These are phyloP conservation scores for Columba livia DNA, from an alignment of 2,113 vertebrate species.

Conservation along the genomic window DNA sequence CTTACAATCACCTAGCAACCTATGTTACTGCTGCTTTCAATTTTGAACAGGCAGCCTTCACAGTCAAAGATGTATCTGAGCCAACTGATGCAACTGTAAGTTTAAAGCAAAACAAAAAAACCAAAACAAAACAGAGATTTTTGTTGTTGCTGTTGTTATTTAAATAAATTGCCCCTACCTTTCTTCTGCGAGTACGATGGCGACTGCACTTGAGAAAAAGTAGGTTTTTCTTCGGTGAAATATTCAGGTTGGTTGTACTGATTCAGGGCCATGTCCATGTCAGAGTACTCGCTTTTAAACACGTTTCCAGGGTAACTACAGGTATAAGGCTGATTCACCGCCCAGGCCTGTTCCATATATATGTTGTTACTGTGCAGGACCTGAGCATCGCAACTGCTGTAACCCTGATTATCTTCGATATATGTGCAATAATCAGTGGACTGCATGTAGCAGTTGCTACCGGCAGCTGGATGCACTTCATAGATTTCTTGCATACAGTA, in stretches of 20 bases:
- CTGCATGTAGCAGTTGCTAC: conserved; percentile 82
- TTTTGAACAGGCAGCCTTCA: conserved; percentile 66
- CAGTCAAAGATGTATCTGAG: conserved; percentile 61
- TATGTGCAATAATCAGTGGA: conserved; percentile 87
- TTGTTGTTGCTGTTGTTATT: background rate
- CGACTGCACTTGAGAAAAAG: conserved; percentile 90
- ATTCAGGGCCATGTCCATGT: conserved; percentile 89
- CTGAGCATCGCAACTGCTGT: conserved; percentile 83
- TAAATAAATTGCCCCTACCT: conserved; percentile 84
- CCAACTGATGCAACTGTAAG: conserved; percentile 55
- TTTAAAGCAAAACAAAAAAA: conserved; percentile 65
- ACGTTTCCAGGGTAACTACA: conserved; percentile 85
- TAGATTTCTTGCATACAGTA: conserved; percentile 90
- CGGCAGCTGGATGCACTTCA: conserved; percentile 82
- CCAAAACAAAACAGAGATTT: background rate
- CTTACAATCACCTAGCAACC: conserved; percentile 76
- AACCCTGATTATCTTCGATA: conserved; percentile 83
- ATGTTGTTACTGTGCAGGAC: conserved; percentile 86
- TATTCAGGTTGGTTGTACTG: conserved; percentile 89
- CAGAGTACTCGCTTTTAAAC: conserved; percentile 90
- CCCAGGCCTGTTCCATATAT: conserved; percentile 94
- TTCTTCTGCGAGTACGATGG: conserved; percentile 87
- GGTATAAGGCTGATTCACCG: conserved; percentile 85
- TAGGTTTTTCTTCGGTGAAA: conserved; percentile 87
- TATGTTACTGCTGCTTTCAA: conserved; percentile 70